A percentile compares a stretch with the other conserved stretches of the same genome.
These are phyloP conservation scores for Tylochromis polylepis DNA, from an alignment of 2,113 vertebrate genomes.

Conservation along the genomic window DNA sequence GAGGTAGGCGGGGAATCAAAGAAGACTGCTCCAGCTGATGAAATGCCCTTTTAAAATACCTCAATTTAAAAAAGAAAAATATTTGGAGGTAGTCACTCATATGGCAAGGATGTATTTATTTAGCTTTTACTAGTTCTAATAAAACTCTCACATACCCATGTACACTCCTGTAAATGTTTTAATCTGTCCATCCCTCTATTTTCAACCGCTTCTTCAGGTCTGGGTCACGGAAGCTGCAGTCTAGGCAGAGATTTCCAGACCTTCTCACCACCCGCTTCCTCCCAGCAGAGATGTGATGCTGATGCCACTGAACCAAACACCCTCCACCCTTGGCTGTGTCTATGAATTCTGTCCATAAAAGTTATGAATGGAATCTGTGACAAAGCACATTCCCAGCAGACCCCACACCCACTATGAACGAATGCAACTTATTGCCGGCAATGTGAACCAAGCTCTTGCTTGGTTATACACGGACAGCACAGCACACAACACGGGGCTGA, in stretches of 20 bases:
- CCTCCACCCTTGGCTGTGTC: neutral
- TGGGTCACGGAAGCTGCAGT: neutral
- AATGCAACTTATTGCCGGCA: neutral
- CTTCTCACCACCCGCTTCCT: neutral
- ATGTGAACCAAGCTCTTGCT: neutral
- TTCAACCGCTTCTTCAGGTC: neutral
- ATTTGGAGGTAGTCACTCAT: neutral
- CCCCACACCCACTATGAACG: neutral
- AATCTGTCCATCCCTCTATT: neutral
- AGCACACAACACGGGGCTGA: neutral
- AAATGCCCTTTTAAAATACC: neutral
- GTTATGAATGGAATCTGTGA: neutral
- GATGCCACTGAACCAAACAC: neutral
- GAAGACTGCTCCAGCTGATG: neutral
- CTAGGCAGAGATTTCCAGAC: neutral
- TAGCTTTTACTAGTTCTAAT: neutral
- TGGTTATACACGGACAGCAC: neutral
- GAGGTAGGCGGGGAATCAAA: neutral
- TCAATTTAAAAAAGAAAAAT: accelerated
- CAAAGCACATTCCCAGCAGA: neutral
- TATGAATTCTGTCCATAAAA: neutral
- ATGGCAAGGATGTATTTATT: neutral
- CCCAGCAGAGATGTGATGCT: neutral
- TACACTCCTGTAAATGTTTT: neutral
- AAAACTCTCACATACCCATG: neutral